Percentiles rank a stretch among this genome's conserved stretches.
Conservation (phyloP, 2,888 invertebrate genomes). For the Parthenolecanium corni region DNA sequence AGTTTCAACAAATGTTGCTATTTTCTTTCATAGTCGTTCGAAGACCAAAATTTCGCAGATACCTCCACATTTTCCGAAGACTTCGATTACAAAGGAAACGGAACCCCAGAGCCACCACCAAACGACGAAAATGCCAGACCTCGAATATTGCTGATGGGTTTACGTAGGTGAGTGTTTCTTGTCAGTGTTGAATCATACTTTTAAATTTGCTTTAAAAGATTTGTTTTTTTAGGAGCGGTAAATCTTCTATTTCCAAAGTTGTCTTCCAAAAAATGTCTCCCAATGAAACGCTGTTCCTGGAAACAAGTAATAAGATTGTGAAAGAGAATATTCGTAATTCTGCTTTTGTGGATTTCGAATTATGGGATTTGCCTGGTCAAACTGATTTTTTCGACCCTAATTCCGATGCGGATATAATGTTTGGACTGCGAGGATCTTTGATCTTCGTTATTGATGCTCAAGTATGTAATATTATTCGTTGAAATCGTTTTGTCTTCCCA, state of each 20-base stretch:
- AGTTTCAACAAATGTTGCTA: too few species aligned
- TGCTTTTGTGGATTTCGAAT: slow-evolving; percentile 98
- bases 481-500: not conserved
- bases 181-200: not conserved
- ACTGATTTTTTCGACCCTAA: slow-evolving; percentile 94
- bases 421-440: slow-evolving; percentile 92
- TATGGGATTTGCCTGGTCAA: slow-evolving; percentile 99
- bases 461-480: slow-evolving; percentile 38
- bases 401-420: slow-evolving; percentile 91
- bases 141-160: slow-evolving; percentile 85
- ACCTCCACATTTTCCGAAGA: slow-evolving; percentile 45
- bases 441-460: slow-evolving; percentile 99
- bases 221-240: slow-evolving; percentile 66
- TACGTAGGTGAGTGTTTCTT: slow-evolving; percentile 55
- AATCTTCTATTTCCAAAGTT: slow-evolving; percentile 98
- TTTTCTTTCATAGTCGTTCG: slow-evolving; percentile 10
- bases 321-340: slow-evolving; percentile 96
- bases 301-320: slow-evolving; percentile 95
- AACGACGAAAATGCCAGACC: slow-evolving; percentile 71
- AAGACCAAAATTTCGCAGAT: slow-evolving; percentile 53
- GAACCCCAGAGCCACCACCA: slow-evolving; percentile 36
- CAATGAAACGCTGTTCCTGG: slow-evolving; percentile 95
- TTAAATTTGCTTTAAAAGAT: not conserved
- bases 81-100: slow-evolving; percentile 25
- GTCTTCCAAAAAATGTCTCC: slow-evolving; percentile 99